A percentile compares a stretch with the other conserved stretches of the same genome.
These are phyloP conservation scores for Brachirus orientalis DNA, from an alignment of 2,113 vertebrate species.

Conservation along the genomic window DNA sequence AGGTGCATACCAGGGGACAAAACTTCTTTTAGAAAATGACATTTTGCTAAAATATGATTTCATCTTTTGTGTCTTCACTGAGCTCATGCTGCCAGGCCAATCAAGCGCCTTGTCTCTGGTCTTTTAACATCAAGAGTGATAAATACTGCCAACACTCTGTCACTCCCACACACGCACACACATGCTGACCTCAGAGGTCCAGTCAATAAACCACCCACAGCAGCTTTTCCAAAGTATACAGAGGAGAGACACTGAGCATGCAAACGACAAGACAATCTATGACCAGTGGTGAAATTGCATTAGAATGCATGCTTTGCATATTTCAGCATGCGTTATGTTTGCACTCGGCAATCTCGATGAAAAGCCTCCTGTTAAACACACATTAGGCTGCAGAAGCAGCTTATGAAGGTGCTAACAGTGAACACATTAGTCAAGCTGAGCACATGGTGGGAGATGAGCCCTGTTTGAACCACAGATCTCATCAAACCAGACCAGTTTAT, in stretches of 20 bases:
- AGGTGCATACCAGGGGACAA: constrained; percentile 26
- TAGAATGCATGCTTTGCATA: constrained; percentile 3
- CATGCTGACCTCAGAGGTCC: constrained; percentile 34
- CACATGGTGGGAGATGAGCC: too few relatives aligned
- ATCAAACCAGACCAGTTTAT: too few relatives aligned
- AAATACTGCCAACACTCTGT: constrained; percentile 39
- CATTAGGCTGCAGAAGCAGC: background rate
- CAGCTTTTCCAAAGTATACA: constrained; percentile 51
- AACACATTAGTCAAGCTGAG: too few relatives aligned
- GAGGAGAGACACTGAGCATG: constrained; percentile 25
- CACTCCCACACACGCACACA: constrained; percentile 3
- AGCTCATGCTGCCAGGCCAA: constrained; percentile 38
- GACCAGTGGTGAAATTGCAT: constrained; percentile 30
- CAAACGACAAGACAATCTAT: constrained; percentile 38
- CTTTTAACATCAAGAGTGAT: constrained; percentile 52
- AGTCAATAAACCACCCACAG: constrained; percentile 61
- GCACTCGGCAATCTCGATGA: constrained; percentile 9
- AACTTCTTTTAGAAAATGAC: constrained; percentile 51
- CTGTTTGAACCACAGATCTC: too few relatives aligned
- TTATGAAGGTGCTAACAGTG: background rate
- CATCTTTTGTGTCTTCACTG: constrained; percentile 42
- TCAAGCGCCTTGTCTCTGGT: constrained; percentile 58
- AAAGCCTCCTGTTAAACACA: background rate
- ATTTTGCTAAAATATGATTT: too few relatives aligned
- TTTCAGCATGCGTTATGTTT: background rate